Conservation (phyloP, 2,113 vertebrate genomes). For the Pungitius pungitius region DNA sequence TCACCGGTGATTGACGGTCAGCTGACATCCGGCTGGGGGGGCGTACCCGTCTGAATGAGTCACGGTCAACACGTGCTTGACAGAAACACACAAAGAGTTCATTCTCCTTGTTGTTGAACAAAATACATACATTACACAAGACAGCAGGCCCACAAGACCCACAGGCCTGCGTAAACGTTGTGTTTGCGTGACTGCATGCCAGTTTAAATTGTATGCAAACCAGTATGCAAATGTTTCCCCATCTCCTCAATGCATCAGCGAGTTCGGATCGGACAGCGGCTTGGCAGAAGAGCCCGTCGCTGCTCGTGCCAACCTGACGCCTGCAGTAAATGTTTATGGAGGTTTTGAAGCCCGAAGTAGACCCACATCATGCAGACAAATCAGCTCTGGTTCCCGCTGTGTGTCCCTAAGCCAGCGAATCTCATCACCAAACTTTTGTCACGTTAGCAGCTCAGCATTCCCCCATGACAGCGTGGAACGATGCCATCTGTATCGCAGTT, state of each 20-base stretch:
- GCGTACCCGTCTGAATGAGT: not conserved
- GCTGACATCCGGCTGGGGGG: too few relatives aligned
- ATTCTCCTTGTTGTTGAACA: not conserved
- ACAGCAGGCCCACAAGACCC: not conserved
- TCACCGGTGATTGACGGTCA: too few relatives aligned
- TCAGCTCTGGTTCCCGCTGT: slow-evolving; percentile 34
- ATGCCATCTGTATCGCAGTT: slow-evolving; percentile 30
- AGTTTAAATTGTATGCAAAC: slow-evolving; percentile 41
- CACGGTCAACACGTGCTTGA: not conserved
- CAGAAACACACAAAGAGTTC: not conserved
- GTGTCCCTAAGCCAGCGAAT: slow-evolving; percentile 34
- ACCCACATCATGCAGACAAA: slow-evolving; percentile 29
- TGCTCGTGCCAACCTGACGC: slow-evolving; percentile 43
- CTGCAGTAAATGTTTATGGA: slow-evolving; percentile 61
- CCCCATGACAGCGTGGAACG: not conserved
- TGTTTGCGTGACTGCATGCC: slow-evolving; percentile 27
- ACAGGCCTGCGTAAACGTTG: not conserved
- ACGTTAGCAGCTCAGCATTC: slow-evolving; percentile 1
- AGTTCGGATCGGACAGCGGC: slow-evolving; percentile 56
- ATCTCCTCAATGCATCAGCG: slow-evolving; percentile 60
- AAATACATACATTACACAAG: not conserved
- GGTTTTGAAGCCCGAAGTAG: slow-evolving; percentile 51
- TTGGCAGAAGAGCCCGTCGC: slow-evolving; percentile 43
- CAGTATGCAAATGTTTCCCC: slow-evolving; percentile 46
- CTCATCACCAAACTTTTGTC: slow-evolving; percentile 30